Conservation (phyloP, 37 sponge, comb jelly and placozoan species). For the Beroe ovata region DNA sequence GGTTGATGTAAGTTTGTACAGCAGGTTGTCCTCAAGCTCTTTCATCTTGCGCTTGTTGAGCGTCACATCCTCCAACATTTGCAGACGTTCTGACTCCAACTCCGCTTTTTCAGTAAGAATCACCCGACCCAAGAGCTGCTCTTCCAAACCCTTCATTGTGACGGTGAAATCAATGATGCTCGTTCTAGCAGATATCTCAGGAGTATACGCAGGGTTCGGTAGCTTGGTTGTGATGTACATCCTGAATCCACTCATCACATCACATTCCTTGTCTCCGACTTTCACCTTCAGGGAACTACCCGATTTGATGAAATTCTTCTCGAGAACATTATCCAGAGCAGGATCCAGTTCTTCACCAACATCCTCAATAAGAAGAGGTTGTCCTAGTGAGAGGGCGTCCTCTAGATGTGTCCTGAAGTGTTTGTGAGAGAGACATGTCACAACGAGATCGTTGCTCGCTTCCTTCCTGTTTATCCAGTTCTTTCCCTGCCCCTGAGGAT, state of each 20-base stretch:
- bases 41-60: constrained; percentile 94
- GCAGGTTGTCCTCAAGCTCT: constrained; percentile 96
- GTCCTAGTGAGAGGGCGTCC: constrained; percentile 92
- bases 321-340: constrained; percentile 97
- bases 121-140: constrained; percentile 98
- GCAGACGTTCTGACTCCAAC: constrained; percentile 87
- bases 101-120: constrained; percentile 97
- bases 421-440: constrained; percentile 93
- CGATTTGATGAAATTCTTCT: constrained; percentile 99
- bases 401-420: constrained; percentile 95
- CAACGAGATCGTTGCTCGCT: constrained; percentile 75
- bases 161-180: constrained; percentile 99
- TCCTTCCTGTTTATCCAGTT: constrained; percentile 90
- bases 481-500: constrained; percentile 99
- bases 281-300: constrained; percentile 87
- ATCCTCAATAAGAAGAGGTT: constrained; percentile 91
- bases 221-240: constrained; percentile 97
- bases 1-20: constrained; percentile 91
- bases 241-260: constrained; percentile 91
- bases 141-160: constrained; percentile 99
- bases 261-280: constrained; percentile 98
- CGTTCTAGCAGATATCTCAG: constrained; percentile 88
- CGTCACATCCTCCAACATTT: constrained; percentile 95
- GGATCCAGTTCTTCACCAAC: constrained; percentile 96
- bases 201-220: constrained; percentile 96